Conservation (phyloP, 2,888 invertebrate genomes). For the Erebia aethiops region DNA sequence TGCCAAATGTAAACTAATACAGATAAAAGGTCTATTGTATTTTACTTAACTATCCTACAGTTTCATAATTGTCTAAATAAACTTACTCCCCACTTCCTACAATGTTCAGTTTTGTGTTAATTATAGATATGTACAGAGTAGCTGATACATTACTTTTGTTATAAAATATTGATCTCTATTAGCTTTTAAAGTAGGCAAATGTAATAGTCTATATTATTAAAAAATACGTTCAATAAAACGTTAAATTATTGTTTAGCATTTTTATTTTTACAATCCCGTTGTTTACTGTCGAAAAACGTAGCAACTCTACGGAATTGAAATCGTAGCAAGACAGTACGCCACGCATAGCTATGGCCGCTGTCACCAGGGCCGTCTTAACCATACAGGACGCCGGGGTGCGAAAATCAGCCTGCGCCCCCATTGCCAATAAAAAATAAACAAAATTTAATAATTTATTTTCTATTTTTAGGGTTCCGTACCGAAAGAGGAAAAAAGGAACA, state of each 20-base stretch:
- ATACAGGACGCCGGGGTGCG: too few relatives aligned
- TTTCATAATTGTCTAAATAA: conserved; percentile 35
- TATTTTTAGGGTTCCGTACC: too few relatives aligned
- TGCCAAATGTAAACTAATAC: conserved; percentile 42
- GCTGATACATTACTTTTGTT: conserved; percentile 53
- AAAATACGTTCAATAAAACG: conserved; percentile 79
- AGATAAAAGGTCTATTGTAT: conserved; percentile 17
- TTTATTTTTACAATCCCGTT: conserved; percentile 42
- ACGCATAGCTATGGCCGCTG: too few relatives aligned
- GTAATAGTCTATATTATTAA: conserved; percentile 62
- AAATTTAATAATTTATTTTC: too few relatives aligned
- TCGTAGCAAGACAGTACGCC: background rate
- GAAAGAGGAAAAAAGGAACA: too few relatives aligned
- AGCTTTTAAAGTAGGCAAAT: conserved; percentile 65
- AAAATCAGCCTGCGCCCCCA: too few relatives aligned
- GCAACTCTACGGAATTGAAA: too few relatives aligned
- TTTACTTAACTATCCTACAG: conserved; percentile 11
- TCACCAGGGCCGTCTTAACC: too few relatives aligned
- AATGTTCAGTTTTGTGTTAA: conserved; percentile 33
- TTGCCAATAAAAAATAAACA: too few relatives aligned
- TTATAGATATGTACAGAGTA: conserved; percentile 49
- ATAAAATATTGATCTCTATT: conserved; percentile 60
- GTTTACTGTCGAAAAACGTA: background rate
- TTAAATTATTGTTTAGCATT: conserved; percentile 62
- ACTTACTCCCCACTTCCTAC: conserved; percentile 40